Evolutionary conservation across 1,140 invertebrate species (phyloP).

Genomic region (Notospermus geniculatus): DNA sequence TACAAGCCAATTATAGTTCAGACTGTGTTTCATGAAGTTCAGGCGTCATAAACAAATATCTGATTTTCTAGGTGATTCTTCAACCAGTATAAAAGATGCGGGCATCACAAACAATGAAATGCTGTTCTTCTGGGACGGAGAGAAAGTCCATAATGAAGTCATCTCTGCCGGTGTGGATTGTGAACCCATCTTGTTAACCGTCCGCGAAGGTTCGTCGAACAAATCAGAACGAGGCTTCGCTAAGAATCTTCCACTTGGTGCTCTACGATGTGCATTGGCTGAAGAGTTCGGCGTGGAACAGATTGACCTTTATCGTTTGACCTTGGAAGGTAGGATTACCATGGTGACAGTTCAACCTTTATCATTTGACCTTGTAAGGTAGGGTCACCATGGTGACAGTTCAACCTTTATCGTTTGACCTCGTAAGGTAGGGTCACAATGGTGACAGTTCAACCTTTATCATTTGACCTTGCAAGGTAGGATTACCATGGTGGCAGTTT

Average conservation of each 20-base stretch:
- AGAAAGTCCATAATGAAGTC: constrained; percentile 26
- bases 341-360: no score
- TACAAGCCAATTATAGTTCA: no score
- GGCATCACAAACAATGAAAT: constrained; percentile 29
- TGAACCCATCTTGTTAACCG: constrained; percentile 40
- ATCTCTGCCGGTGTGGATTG: constrained; percentile 29
- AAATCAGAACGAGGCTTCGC: constrained; percentile 32
- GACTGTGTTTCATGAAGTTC: no score
- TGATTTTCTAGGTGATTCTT: constrained; percentile 29
- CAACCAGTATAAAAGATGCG: constrained; percentile 24
- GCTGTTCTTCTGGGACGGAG: constrained; percentile 48
- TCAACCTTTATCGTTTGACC: no score
- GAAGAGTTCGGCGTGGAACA: not conserved
- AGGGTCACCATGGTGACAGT: no score
- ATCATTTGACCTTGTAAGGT: no score
- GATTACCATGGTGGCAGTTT: no score
- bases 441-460: no score
- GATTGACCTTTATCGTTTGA: not conserved
- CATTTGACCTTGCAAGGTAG: no score
- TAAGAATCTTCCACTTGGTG: constrained; percentile 29
- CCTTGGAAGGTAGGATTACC: no score
- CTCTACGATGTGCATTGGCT: constrained; percentile 21
- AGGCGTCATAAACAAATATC: no score
- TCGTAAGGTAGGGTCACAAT: no score
- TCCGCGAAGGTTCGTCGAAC: constrained; percentile 29